Evolutionary conservation across 1,140 invertebrate species (phyloP).

Genomic region (Anagrus nilaparvatae): DNA sequence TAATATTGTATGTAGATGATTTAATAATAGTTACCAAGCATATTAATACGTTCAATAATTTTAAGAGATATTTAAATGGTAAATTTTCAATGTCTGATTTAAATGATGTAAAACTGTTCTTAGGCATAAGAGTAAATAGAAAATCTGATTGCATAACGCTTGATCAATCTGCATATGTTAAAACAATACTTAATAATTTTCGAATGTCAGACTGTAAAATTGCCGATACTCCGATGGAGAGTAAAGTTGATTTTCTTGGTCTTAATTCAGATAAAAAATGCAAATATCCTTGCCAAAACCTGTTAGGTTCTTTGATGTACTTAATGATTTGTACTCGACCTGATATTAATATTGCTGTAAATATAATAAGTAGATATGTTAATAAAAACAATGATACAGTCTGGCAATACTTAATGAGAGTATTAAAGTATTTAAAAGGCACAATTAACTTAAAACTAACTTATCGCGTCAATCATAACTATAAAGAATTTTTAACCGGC

Average conservation of each 20-base stretch:
- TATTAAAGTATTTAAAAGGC: conserved; percentile 9
- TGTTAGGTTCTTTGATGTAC: conserved; percentile 11
- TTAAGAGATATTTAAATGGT: no score
- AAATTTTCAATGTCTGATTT: no score
- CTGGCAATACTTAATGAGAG: conserved; percentile 8
- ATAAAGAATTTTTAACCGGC: conserved; percentile 18
- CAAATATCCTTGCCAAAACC: conserved; percentile 3
- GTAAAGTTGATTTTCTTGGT: conserved; percentile 7
- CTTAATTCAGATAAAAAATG: conserved; percentile 6
- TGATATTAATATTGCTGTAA: conserved; percentile 13
- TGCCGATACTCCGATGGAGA: background rate
- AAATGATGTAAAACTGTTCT: conserved; percentile 13
- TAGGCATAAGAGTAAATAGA: no score
- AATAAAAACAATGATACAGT: conserved; percentile 11
- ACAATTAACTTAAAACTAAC: conserved; percentile 8
- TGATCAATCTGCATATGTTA: no score
- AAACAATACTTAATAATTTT: no score
- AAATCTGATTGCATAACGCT: no score
- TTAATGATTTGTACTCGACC: conserved; percentile 8
- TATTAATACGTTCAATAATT: no score
- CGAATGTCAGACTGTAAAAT: conserved; percentile 9
- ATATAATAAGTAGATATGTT: conserved; percentile 8
- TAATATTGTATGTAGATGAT: no score
- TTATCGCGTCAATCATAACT: conserved; percentile 8
- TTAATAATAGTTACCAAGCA: no score